Evolutionary conservation across 2,888 invertebrate species (phyloP).

Genomic region (Tethea ocularis): DNA sequence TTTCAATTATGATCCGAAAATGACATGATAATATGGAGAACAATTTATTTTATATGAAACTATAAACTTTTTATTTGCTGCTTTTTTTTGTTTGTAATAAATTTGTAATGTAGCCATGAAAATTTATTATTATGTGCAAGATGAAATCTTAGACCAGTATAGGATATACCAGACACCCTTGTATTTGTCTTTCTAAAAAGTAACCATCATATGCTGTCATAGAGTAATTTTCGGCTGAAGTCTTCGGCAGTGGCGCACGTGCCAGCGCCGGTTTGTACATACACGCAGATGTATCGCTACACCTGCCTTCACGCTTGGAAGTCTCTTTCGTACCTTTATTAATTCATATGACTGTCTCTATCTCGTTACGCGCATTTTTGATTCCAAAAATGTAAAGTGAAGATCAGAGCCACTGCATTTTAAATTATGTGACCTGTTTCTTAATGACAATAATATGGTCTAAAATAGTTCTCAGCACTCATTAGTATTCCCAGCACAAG

Average conservation of each 20-base stretch:
- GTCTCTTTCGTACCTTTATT: slow-evolving; percentile 54
- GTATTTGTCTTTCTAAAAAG: too few species aligned
- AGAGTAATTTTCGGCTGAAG: slow-evolving; percentile 49
- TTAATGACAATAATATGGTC: slow-evolving; percentile 61
- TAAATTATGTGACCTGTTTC: slow-evolving; percentile 77
- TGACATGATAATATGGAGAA: slow-evolving; percentile 54
- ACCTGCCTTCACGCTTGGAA: slow-evolving; percentile 68
- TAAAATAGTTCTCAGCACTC: slow-evolving; percentile 67
- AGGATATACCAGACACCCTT: too few species aligned
- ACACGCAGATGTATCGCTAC: slow-evolving; percentile 79
- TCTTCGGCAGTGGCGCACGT: slow-evolving; percentile 66
- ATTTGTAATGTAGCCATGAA: background rate
- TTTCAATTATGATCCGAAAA: slow-evolving; percentile 72
- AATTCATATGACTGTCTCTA: slow-evolving; percentile 49
- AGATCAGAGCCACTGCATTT: slow-evolving; percentile 66
- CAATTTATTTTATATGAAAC: slow-evolving; percentile 43
- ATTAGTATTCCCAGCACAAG: slow-evolving; percentile 70
- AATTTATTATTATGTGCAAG: too few species aligned
- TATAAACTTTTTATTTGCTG: slow-evolving; percentile 6
- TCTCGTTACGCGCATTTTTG: slow-evolving; percentile 58
- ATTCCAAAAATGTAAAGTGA: slow-evolving; percentile 66
- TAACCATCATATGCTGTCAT: slow-evolving; percentile 29
- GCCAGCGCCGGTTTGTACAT: slow-evolving; percentile 64
- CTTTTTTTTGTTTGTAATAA: background rate
- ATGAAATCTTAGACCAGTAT: too few species aligned